Conservation (phyloP, 2,797 vertebrate species). For the Bovichtus variegatus region DNA sequence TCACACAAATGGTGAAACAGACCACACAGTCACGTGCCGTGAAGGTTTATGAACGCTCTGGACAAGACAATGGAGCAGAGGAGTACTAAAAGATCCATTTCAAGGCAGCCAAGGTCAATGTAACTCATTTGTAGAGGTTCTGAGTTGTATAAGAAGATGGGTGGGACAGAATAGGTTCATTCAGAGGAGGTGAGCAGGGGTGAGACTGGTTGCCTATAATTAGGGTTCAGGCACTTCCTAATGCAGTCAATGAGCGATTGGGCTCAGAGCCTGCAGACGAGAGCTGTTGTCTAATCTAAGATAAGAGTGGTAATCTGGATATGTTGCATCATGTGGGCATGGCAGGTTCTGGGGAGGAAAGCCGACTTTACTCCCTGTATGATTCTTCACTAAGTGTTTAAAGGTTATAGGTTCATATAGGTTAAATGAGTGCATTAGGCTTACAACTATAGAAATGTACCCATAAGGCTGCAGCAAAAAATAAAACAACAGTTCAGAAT, state of each 20-base stretch:
- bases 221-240: constrained; percentile 39
- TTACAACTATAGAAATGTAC: neutral
- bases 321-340: constrained; percentile 49
- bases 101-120: neutral
- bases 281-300: constrained; percentile 60
- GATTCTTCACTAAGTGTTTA: constrained; percentile 20
- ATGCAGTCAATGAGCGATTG: constrained; percentile 53
- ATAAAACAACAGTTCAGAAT: neutral
- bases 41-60: neutral
- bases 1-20: neutral
- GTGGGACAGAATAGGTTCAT: constrained; percentile 4
- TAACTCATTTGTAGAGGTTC: neutral
- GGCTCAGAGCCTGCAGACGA: constrained; percentile 44
- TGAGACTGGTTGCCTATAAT: constrained; percentile 47
- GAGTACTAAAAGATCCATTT: neutral
- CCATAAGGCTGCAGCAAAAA: neutral
- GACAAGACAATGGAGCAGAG: neutral
- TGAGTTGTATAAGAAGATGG: constrained; percentile 23
- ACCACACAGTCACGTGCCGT: neutral
- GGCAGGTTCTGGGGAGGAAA: constrained; percentile 1
- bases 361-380: constrained; percentile 8
- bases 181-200: constrained; percentile 16
- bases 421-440: neutral
- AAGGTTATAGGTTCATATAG: neutral
- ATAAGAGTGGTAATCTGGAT: constrained; percentile 68